Base-by-base conservation (phyloP, 2,797 vertebrate genomes). In the Knipowitschia caucasica region DNA sequence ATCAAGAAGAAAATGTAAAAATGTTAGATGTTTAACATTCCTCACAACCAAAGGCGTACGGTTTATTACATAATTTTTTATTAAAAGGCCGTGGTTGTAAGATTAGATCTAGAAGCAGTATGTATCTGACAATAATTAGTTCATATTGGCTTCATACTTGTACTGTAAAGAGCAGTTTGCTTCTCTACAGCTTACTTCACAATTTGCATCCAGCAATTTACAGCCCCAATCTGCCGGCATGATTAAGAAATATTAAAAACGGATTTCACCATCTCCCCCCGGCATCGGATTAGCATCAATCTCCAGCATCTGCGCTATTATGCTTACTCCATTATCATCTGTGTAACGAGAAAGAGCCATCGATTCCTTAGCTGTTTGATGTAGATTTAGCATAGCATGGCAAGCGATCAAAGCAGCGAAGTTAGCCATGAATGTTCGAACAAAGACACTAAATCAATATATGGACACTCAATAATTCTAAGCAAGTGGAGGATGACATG, bases 371-470 rank as follows among this genome's bases (percentile, higher is more conserved):
- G 59, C 67, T 68, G 78, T 84, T 81, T 83, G 72, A 83, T 83
- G 77, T 79, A 79, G 81, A 83, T 83, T 84, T 75, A 76, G 67
- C 67, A 78, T 64, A 80, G 70, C 43, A 53, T 45, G 61, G 69
- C 53, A 46, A 73, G 63, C 76, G 81, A 88, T 89, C 84, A 88
- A 86, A 87, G 86, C 40, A 1, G 58, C 43, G 46, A 78, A 80
- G 78, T 83, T 78, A 62, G 60, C 65, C 62, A 67, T 71, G 79
- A 88, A 84, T 80, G 71, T 76, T 80, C 65, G 71, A 84, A 85
- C 82, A 82, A 81, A 85, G 80, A 84, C 69, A 73, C 58, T 62
- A 71, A 77, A 87, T 89, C 86, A 77, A 88, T 91, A 81, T 25
- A 56, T 64, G 70, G 63, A 67, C 15, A 75, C 74, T 88, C 81